Conservation (phyloP, 2,113 vertebrate species). For the Uropsilus gracilis region DNA sequence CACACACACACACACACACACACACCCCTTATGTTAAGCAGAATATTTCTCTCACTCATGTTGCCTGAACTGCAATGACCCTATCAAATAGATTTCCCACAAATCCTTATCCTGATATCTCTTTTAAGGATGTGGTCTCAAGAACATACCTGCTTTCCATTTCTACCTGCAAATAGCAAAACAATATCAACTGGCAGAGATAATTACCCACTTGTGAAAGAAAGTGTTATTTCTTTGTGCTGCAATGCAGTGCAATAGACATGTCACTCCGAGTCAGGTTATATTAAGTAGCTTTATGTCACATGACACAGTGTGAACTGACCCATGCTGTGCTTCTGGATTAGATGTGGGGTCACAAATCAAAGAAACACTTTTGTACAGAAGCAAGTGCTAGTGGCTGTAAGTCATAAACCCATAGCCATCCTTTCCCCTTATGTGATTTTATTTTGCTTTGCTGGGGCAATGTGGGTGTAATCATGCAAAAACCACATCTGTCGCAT, state of each 20-base stretch:
- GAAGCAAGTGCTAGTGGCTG: constrained; percentile 61
- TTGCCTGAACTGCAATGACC: constrained; percentile 50
- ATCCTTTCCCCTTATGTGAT: not conserved
- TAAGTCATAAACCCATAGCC: constrained; percentile 63
- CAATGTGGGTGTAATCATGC: not conserved
- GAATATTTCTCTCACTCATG: constrained; percentile 70
- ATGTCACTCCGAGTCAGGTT: constrained; percentile 82
- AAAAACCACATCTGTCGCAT: not conserved
- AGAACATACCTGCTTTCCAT: constrained; percentile 83
- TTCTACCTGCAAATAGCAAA: constrained; percentile 85
- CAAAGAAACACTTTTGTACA: constrained; percentile 79
- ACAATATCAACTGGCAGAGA: constrained; percentile 82
- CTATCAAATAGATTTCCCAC: constrained; percentile 73
- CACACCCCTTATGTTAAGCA: constrained; percentile 67
- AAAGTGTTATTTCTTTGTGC: constrained; percentile 80
- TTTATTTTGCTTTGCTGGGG: not conserved
- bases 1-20: not conserved
- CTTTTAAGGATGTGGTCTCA: constrained; percentile 74
- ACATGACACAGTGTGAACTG: constrained; percentile 84
- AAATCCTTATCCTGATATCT: constrained; percentile 63
- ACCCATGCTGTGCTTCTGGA: constrained; percentile 86
- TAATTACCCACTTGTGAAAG: constrained; percentile 86
- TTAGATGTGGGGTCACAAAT: constrained; percentile 82
- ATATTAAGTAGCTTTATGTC: constrained; percentile 85
- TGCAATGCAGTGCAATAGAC: constrained; percentile 78